Conservation (phyloP, 2,888 invertebrate species). For the Caenorhabditis sulstoni region DNA sequence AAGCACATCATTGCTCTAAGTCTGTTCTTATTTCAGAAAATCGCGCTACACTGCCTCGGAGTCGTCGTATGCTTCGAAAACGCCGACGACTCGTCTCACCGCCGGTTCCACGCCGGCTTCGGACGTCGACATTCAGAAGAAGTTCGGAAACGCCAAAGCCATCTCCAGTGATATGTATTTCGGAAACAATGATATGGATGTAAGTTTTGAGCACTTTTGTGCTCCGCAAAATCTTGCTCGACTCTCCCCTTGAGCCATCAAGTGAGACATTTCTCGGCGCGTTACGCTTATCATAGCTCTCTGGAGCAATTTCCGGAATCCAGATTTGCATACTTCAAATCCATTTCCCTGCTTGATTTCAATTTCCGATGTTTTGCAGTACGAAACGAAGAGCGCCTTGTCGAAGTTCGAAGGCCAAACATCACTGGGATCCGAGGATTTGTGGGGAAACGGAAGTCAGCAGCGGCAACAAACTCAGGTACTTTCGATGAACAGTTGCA, state of each 20-base stretch:
- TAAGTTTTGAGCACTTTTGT: slow-evolving; percentile 45
- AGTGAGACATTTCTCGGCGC: too few species aligned
- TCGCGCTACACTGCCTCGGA: slow-evolving; percentile 61
- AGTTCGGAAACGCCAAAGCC: slow-evolving; percentile 96
- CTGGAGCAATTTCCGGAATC: too few species aligned
- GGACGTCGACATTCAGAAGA: slow-evolving; percentile 90
- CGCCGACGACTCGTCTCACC: slow-evolving; percentile 47
- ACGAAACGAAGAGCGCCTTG: slow-evolving; percentile 83
- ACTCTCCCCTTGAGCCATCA: too few species aligned
- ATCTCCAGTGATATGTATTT: slow-evolving; percentile 98
- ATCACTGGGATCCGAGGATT: slow-evolving; percentile 96
- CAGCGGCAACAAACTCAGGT: slow-evolving; percentile 63
- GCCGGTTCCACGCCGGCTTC: slow-evolving; percentile 46
- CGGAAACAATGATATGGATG: slow-evolving; percentile 84
- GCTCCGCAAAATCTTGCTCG: too few species aligned
- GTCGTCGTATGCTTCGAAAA: slow-evolving; percentile 34
- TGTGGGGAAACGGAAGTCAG: slow-evolving; percentile 86
- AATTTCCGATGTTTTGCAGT: slow-evolving; percentile 80
- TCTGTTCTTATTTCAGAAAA: slow-evolving; percentile 38
- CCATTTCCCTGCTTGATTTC: too few species aligned
- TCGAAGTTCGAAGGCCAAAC: slow-evolving; percentile 92
- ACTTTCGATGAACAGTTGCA: neutral
- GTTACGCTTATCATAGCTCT: too few species aligned
- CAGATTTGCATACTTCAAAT: too few species aligned
- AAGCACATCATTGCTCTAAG: too few species aligned